Evolutionary conservation across 1,140 invertebrate species (phyloP), one percentile per base, ranked within the genome.

Genomic region (Caerostris extrusa): DNA sequence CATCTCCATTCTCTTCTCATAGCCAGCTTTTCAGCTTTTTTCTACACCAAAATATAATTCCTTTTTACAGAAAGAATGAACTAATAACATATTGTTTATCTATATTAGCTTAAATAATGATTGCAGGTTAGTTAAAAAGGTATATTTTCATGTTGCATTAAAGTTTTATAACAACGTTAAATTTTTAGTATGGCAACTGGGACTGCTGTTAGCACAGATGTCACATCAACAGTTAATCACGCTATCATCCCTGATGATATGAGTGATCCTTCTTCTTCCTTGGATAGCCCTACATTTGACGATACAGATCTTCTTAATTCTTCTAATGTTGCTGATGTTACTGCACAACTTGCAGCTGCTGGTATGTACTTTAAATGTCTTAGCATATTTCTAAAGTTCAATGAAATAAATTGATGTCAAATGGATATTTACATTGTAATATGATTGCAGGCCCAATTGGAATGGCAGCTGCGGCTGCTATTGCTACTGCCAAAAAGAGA

Each of bases 401-500:
- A 7, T 77, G 12, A 77, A 34, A 34, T 34, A 34, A 34, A 34
- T 34, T 34, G 34, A 34, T 34, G 34, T 34, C 34, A 34, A 34
- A 34, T 34, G 34, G 34, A 34, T 34, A 34, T 34, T 34, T 34
- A 34, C 34, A 34, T 34, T 34, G 34, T 34, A 34, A 34, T 34
- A 34, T 34, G 34, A n/a, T 86, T 81, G 57, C 95, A 98, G 98
- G 98, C 93, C 98, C 99, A 0, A 98, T 99, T 93, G 99, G 99
- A 53, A 98, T 99, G 95, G 99, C 99, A 12, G 99, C 99, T 34
- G 99, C 99, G 5, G 99, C 99, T 56, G 99, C 99, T 17, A 99
- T 99, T 95, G 98, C 98, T 7, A 99, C 98, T 17, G 98, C 98
- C 0, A 99, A 99, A 96, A 99, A 99, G 95, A 97, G 98, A 94